Base-by-base conservation (phyloP, 2,797 vertebrate genomes). In the Craterocephalus amniculus region DNA sequence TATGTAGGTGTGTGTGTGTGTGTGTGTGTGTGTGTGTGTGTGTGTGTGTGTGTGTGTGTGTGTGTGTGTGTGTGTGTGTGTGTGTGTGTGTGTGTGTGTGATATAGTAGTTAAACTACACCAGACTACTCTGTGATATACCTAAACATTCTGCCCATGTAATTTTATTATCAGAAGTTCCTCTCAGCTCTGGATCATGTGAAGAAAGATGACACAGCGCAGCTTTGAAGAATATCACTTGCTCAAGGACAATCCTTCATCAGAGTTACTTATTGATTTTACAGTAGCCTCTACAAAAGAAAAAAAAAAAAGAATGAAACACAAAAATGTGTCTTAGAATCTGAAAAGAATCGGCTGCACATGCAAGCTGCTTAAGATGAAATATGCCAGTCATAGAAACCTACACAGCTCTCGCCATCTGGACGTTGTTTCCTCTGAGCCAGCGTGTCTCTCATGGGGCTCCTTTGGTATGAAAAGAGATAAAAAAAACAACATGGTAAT, bases 401-500 rank as follows among this genome's bases (percentile, higher is more conserved):
- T 68, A 76, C 79, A 79, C 65, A 72, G 64, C 63, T 68, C 72
- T 76, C 9, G 57, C 67, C 59, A 72, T 82, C 70, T 74, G 63
- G 67, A 68, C 70, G 9, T 18, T 66, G 52, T 83, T 68, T 83
- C 58, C 72, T 78, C 45, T n/a, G 55, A 70, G 61, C 60, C 52
- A n/a, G 40, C 29, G 58, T 52, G 4, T 58, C 45, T 66, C 77
- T 73, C 69, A 29, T 40, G 58, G 43, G 66, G 49, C 67, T 66
- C 40, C 59, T 81, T 78, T 67, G 56, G 67, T 66, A 57, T 69
- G 40, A 80, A 77, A 78, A 70, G 55, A 56, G 27, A 76, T n/a
- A n/a, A 35, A 63, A 63, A 57, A 71, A 85, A 77, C 71, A 86
- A 74, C 68, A 76, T 73, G 70, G 75, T 84, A 60, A 83, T 88